These are phyloP conservation scores for Sus cebifrons DNA, from an alignment of 2,797 vertebrate genomes.

Conservation along the genomic window DNA sequence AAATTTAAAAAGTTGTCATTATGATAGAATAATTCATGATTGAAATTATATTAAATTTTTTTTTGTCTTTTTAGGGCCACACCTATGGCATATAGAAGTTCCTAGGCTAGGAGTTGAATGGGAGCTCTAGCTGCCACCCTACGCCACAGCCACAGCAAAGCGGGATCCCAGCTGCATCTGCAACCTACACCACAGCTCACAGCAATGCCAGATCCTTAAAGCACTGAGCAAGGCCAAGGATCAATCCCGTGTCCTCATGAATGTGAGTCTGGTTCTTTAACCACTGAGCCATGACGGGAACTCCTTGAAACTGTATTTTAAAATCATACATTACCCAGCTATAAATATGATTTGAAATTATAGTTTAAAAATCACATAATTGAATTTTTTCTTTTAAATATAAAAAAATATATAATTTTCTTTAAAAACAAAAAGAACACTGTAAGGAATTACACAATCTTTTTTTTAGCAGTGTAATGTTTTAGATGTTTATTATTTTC, in stretches of 20 bases:
- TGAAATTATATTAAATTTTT: not conserved
- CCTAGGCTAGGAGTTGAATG: no score
- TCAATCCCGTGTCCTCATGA: no score
- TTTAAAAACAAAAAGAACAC: not conserved
- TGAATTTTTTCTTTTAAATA: slow-evolving; percentile 26
- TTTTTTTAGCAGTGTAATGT: slow-evolving; percentile 26
- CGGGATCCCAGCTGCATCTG: no score
- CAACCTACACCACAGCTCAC: no score
- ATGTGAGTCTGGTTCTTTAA: no score
- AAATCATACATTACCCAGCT: not conserved
- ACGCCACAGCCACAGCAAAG: no score
- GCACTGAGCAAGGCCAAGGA: no score
- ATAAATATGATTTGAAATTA: not conserved
- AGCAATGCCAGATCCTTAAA: no score
- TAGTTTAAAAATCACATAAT: slow-evolving; percentile 42
- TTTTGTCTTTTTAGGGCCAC: no score
- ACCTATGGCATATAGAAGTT: no score
- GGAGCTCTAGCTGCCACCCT: no score
- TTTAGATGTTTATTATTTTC: not conserved
- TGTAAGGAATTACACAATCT: not conserved
- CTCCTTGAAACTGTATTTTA: not conserved
- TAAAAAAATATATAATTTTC: not conserved
- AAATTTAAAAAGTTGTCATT: not conserved
- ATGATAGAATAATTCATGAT: not conserved
- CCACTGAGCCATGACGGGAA: no score